Evolutionary conservation across 2,888 invertebrate genomes (phyloP).

Genomic region (Rhyacophila evoluta): DNA sequence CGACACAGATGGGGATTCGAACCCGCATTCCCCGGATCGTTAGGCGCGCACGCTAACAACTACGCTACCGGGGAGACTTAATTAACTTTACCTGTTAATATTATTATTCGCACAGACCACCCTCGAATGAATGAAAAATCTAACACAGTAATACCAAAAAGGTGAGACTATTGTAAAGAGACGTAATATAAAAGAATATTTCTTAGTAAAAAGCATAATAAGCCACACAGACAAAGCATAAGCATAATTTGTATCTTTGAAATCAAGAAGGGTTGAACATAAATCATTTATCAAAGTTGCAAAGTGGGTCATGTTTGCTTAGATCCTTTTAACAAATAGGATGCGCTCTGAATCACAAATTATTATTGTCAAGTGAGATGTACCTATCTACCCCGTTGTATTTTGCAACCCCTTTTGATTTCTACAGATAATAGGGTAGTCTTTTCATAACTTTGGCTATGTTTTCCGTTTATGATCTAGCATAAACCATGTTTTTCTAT

Average conservation of each 20-base stretch:
- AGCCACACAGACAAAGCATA: slow-evolving; percentile 17
- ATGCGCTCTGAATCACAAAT: slow-evolving; percentile 11
- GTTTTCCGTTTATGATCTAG: background rate
- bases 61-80: too few relatives aligned
- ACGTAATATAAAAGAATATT: slow-evolving; percentile 5
- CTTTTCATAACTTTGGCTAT: background rate
- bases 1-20: too few relatives aligned
- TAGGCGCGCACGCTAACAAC: too few relatives aligned
- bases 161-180: background rate
- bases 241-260: slow-evolving; percentile 23
- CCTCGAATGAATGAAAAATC: background rate
- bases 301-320: slow-evolving; percentile 42
- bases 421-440: background rate
- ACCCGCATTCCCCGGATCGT: too few relatives aligned
- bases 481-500: background rate
- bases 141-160: background rate
- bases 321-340: slow-evolving; percentile 33
- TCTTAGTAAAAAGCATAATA: slow-evolving; percentile 22
- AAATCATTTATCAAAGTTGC: slow-evolving; percentile 42
- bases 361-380: slow-evolving; percentile 26
- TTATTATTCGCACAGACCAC: background rate
- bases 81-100: too few relatives aligned
- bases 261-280: slow-evolving; percentile 30
- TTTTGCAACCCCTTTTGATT: slow-evolving; percentile 33
- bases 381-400: background rate